phyloP scores from a whole-genome alignment of 37 sponge, comb jelly and placozoan species.

The Theonella swinhoei region DNA sequence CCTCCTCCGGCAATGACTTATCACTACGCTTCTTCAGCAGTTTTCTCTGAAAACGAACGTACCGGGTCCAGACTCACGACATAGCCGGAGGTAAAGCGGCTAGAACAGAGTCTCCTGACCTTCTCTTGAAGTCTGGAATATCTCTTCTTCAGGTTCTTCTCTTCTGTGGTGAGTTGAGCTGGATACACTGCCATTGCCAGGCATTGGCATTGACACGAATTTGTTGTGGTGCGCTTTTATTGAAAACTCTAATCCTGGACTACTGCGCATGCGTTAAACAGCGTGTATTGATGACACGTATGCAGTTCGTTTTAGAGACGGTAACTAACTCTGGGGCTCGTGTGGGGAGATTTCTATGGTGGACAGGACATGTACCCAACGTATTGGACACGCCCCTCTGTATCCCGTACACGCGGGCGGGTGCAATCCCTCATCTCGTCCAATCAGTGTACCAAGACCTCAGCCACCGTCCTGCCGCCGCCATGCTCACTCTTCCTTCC shows the following conservation, averaged over 20 bases:
- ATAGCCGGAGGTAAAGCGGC: background rate
- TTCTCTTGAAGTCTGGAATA: slow-evolving; percentile 68
- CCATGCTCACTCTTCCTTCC: slow-evolving; percentile 14
- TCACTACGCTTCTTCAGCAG: slow-evolving; percentile 21
- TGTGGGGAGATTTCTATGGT: slow-evolving; percentile 40
- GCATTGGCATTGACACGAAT: background rate
- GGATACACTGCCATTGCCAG: slow-evolving; percentile 65
- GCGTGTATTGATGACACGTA: background rate
- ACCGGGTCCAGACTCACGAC: background rate
- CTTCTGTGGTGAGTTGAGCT: slow-evolving; percentile 62
- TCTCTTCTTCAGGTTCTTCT: slow-evolving; percentile 69
- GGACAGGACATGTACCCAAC: background rate
- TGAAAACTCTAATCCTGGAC: background rate
- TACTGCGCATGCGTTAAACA: background rate
- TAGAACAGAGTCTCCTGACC: background rate
- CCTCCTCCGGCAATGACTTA: background rate
- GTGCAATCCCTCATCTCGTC: slow-evolving; percentile 75
- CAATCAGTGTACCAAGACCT: slow-evolving; percentile 61
- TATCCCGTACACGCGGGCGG: slow-evolving; percentile 68
- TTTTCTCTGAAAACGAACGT: slow-evolving; percentile 14
- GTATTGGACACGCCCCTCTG: slow-evolving; percentile 73
- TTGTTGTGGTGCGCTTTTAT: slow-evolving; percentile 29
- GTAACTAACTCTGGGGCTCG: slow-evolving; percentile 39
- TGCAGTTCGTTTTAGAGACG: slow-evolving; percentile 53
- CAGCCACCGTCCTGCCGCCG: background rate